Conservation (phyloP, 2,888 invertebrate genomes). For the Scotopteryx bipunctaria region DNA sequence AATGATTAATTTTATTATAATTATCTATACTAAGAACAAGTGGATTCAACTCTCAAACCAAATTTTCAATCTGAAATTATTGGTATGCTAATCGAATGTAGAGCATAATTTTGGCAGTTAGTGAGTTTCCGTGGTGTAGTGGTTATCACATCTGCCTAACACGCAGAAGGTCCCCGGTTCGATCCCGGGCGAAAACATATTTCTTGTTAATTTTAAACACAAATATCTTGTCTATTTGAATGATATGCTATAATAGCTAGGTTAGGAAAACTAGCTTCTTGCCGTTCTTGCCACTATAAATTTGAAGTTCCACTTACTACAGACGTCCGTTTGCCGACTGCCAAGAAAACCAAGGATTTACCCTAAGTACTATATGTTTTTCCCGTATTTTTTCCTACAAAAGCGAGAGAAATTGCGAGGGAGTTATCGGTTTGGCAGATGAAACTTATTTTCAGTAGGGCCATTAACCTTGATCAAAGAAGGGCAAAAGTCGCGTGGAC, state of each 20-base stretch:
- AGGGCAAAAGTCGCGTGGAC: slow-evolving; percentile 43
- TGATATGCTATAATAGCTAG: no score
- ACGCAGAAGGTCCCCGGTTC: slow-evolving; percentile 96
- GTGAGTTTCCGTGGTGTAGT: slow-evolving; percentile 92
- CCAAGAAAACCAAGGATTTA: slow-evolving; percentile 6
- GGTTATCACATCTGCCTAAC: slow-evolving; percentile 96
- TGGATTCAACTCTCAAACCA: no score
- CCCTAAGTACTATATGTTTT: slow-evolving; percentile 19
- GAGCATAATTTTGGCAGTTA: neutral
- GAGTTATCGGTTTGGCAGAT: slow-evolving; percentile 43
- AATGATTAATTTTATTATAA: no score
- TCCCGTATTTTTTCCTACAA: slow-evolving; percentile 31
- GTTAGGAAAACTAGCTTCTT: no score
- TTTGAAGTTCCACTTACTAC: no score
- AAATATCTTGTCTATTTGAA: no score
- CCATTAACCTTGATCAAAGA: slow-evolving; percentile 58
- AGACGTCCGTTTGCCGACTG: no score
- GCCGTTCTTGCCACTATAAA: no score
- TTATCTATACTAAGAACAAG: no score
- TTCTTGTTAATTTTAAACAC: slow-evolving; percentile 4
- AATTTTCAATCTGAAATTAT: no score
- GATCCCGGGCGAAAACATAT: slow-evolving; percentile 92
- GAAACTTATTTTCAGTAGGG: slow-evolving; percentile 47
- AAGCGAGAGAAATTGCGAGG: slow-evolving; percentile 28
- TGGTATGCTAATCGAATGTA: no score